These are phyloP conservation scores for Micronycteris hirsuta DNA, from an alignment of 2,113 vertebrate genomes.

Conservation along the genomic window DNA sequence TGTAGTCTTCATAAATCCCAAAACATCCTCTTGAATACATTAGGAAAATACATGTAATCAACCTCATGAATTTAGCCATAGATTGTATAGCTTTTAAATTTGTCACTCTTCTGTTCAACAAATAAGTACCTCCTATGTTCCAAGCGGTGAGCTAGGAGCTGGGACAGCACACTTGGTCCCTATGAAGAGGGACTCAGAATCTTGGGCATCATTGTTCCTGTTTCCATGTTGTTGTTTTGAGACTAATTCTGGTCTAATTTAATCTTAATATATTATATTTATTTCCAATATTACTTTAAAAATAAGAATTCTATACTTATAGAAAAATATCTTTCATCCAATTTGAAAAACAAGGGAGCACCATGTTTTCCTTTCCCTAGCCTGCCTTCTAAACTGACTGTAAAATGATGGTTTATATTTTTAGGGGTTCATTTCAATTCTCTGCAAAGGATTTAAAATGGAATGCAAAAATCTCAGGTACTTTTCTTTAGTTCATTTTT, in stretches of 20 bases:
- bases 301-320: neutral
- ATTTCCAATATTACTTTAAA: neutral
- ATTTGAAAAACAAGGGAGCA: slow-evolving; percentile 19
- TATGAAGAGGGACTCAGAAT: neutral
- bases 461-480: slow-evolving; percentile 76
- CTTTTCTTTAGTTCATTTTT: slow-evolving; percentile 36
- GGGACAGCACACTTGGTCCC: neutral
- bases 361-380: slow-evolving; percentile 11
- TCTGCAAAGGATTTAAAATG: slow-evolving; percentile 68
- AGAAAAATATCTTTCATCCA: neutral
- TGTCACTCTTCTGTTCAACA: neutral
- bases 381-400: slow-evolving; percentile 30
- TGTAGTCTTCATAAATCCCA: neutral
- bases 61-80: neutral
- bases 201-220: neutral
- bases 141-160: neutral
- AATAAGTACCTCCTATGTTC: neutral
- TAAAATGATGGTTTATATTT: slow-evolving; percentile 53
- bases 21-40: neutral
- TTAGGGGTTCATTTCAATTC: slow-evolving; percentile 66
- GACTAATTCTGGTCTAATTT: no score
- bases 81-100: neutral
- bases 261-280: neutral
- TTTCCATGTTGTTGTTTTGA: no score
- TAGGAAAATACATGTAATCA: neutral